Conservation (phyloP, 2,113 vertebrate species). For the Crotalus viridis region DNA sequence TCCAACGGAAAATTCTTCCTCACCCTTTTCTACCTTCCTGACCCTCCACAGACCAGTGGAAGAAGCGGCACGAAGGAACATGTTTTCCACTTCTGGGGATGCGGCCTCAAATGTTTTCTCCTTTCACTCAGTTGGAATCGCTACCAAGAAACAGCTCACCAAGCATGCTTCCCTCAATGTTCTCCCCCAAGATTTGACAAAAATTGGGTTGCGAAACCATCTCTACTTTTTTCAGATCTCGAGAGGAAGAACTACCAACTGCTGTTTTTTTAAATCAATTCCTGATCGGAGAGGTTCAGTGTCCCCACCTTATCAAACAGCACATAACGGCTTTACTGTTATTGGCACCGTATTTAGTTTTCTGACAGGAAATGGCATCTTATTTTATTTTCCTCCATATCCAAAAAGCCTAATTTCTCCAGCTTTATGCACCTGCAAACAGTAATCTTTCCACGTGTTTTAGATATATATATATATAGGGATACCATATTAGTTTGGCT, state of each 20-base stretch:
- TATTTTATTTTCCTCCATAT: background rate
- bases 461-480: background rate
- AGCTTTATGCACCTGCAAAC: background rate
- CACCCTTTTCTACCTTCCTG: background rate
- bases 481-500: background rate
- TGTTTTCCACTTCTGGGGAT: background rate
- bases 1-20: background rate
- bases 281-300: background rate
- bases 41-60: background rate
- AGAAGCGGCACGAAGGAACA: background rate
- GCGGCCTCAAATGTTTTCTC: slow-evolving; percentile 13
- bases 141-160: background rate
- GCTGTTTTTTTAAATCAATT: background rate
- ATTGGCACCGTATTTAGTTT: background rate
- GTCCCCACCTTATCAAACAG: background rate
- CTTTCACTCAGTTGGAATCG: slow-evolving; percentile 10
- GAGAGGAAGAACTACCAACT: background rate
- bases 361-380: background rate
- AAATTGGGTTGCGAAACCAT: background rate
- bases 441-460: background rate
- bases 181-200: background rate
- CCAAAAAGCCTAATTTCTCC: background rate
- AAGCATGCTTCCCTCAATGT: background rate
- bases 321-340: background rate
- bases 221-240: background rate